These are phyloP conservation scores for Gorsachius goisagi DNA, from an alignment of 2,113 vertebrate genomes.

Conservation along the genomic window DNA sequence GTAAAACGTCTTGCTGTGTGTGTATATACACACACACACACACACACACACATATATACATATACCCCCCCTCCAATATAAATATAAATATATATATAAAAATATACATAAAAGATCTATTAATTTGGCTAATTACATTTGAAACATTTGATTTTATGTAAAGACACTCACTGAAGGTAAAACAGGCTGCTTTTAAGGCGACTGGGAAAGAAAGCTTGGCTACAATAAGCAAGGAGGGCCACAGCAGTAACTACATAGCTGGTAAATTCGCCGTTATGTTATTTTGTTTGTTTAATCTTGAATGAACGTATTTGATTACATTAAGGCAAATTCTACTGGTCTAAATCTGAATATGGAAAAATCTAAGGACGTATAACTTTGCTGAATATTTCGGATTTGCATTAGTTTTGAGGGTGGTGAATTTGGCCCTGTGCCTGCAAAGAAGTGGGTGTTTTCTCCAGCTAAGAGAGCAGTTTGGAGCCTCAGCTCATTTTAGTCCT, in stretches of 20 bases:
- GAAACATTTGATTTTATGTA: background rate
- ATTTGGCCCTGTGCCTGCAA: background rate
- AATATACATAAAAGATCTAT: background rate
- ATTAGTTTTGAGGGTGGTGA: background rate
- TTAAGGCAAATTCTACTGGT: background rate
- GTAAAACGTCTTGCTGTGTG: background rate
- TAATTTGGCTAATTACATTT: background rate
- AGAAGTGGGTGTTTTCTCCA: background rate
- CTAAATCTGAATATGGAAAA: background rate
- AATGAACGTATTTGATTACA: background rate
- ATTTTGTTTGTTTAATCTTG: background rate
- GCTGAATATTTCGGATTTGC: background rate
- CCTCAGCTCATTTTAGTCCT: background rate
- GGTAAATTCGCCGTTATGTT: background rate
- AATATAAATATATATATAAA: background rate
- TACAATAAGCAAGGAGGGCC: background rate
- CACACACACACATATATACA: too few species aligned
- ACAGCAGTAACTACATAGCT: background rate
- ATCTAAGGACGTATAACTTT: background rate
- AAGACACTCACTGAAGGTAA: background rate
- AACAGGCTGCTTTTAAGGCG: background rate
- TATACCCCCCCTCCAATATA: too few species aligned
- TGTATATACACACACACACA: too few species aligned
- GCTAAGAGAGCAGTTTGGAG: slow-evolving; percentile 5
- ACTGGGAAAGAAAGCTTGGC: background rate